phyloP scores from a whole-genome alignment of 2,888 invertebrate species.

The Cinara cedri region DNA sequence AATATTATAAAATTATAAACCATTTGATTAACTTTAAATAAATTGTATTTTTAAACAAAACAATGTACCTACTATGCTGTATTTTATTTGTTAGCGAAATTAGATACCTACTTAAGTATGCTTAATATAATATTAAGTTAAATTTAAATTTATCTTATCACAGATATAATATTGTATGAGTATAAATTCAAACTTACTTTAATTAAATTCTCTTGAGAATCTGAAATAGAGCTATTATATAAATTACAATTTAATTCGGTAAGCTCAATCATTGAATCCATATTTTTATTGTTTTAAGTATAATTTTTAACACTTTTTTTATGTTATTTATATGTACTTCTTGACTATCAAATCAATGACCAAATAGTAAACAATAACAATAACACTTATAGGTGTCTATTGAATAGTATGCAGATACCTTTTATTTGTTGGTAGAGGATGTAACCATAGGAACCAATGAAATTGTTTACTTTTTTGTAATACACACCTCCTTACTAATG shows the following conservation, averaged over 20 bases:
- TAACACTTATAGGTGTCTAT: neutral
- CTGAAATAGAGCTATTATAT: neutral
- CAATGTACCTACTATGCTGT: too few species aligned
- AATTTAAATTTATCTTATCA: too few species aligned
- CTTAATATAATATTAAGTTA: too few species aligned
- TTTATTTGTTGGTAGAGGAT: constrained; percentile 20
- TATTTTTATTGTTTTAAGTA: neutral
- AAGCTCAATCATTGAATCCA: constrained; percentile 41
- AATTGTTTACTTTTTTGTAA: constrained; percentile 5
- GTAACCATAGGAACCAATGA: constrained; percentile 26
- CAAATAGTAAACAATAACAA: neutral
- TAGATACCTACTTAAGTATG: neutral
- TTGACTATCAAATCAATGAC: neutral
- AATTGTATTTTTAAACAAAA: too few species aligned
- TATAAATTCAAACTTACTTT: constrained; percentile 37
- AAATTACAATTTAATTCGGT: constrained; percentile 22
- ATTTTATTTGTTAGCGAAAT: neutral
- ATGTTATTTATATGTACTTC: neutral
- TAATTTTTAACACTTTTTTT: neutral
- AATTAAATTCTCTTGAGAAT: constrained; percentile 43
- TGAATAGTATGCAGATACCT: neutral
- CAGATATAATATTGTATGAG: too few species aligned
- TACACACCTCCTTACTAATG: too few species aligned
- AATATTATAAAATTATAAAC: too few species aligned
- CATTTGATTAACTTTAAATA: too few species aligned